phyloP scores from a whole-genome alignment of 2,113 vertebrate species.

The Peromyscus californicus region DNA sequence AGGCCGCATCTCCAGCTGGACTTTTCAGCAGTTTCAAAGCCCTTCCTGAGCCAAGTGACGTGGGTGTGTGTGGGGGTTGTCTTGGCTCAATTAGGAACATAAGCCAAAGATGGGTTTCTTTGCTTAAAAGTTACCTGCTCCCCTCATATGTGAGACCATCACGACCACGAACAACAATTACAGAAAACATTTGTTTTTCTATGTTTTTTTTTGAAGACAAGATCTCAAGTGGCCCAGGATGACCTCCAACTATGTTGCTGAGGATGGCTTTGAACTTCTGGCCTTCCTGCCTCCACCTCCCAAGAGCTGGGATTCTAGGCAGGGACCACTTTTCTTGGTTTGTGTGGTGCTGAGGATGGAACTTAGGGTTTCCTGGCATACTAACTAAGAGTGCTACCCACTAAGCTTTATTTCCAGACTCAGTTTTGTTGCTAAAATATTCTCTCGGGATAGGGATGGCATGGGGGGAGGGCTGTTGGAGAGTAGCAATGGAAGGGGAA shows the following conservation, averaged over 20 bases:
- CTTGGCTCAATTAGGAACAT: slow-evolving; percentile 57
- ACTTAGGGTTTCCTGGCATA: neutral
- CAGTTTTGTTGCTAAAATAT: neutral
- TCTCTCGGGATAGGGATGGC: no score
- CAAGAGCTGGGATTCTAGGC: neutral
- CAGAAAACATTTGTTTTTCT: neutral
- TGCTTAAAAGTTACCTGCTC: slow-evolving; percentile 50
- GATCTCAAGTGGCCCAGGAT: neutral
- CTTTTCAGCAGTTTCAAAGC: slow-evolving; percentile 48
- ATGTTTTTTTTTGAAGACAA: neutral
- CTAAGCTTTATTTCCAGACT: neutral
- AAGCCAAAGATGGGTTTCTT: slow-evolving; percentile 29
- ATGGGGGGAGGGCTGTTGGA: neutral
- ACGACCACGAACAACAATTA: slow-evolving; percentile 11
- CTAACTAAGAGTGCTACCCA: neutral
- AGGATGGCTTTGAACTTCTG: neutral
- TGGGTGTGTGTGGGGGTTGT: neutral
- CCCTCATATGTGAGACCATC: slow-evolving; percentile 14
- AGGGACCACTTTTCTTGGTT: neutral
- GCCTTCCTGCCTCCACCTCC: neutral
- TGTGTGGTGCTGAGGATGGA: neutral
- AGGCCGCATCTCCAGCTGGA: neutral
- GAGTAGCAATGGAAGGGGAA: no score
- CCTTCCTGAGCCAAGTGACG: slow-evolving; percentile 49
- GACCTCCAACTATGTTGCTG: neutral